Conservation (phyloP, 2,888 invertebrate species). For the Nebria salina region DNA sequence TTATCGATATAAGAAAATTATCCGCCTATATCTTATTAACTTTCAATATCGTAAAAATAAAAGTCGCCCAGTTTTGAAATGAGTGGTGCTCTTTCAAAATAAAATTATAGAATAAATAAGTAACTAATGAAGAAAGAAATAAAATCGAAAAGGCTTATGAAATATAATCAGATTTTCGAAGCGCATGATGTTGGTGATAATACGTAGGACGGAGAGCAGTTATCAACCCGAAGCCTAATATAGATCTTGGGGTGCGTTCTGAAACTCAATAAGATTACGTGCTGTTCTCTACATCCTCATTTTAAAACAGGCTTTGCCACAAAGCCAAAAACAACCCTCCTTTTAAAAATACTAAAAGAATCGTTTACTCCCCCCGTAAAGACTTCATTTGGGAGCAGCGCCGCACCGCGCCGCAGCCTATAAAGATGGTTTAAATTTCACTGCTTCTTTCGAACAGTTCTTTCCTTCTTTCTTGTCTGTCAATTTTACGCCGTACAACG, state of each 20-base stretch:
- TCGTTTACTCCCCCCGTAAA: slow-evolving; percentile 59
- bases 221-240: neutral
- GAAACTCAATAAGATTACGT: slow-evolving; percentile 40
- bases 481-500: slow-evolving; percentile 38
- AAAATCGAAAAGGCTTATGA: neutral
- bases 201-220: neutral
- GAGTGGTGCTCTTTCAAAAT: too few relatives aligned
- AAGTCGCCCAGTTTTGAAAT: too few relatives aligned
- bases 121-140: neutral
- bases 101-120: neutral
- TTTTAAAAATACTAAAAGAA: slow-evolving; percentile 56
- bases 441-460: slow-evolving; percentile 24
- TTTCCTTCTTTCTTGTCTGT: slow-evolving; percentile 34
- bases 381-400: slow-evolving; percentile 56
- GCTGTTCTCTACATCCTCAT: slow-evolving; percentile 30
- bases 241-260: neutral
- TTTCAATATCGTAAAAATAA: too few relatives aligned
- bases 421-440: slow-evolving; percentile 36
- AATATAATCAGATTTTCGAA: neutral
- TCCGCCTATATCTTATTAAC: too few relatives aligned
- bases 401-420: slow-evolving; percentile 14
- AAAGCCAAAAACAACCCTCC: slow-evolving; percentile 48
- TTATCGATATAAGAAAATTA: too few relatives aligned
- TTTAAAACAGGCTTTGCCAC: slow-evolving; percentile 34
- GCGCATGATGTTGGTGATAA: neutral